A percentile compares a stretch with the other conserved stretches of the same genome.
Evolutionary conservation across 2,888 invertebrate species (phyloP).

Genomic region (Plemyria rubiginata): DNA sequence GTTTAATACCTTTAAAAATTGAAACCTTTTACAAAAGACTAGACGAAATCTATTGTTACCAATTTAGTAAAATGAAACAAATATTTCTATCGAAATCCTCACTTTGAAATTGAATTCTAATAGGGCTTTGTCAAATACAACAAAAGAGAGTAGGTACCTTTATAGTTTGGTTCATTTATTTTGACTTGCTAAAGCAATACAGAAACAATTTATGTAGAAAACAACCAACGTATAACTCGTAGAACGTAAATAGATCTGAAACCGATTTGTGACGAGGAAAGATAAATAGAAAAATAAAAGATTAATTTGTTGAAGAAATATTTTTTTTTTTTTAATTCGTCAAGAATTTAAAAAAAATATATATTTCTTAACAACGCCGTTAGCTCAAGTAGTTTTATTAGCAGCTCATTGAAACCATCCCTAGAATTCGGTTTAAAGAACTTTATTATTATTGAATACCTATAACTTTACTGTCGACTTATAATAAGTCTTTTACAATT

Average conservation of each 20-base stretch:
- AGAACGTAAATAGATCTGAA: slow-evolving; percentile 1
- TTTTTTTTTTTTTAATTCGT: too few species aligned
- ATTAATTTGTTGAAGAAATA: too few species aligned
- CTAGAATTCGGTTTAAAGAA: too few species aligned
- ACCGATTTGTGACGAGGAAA: neutral
- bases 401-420: too few species aligned
- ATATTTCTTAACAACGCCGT: too few species aligned
- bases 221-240: neutral
- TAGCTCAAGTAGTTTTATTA: too few species aligned
- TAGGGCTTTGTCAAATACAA: slow-evolving; percentile 8
- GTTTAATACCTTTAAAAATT: neutral
- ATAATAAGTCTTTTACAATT: too few species aligned
- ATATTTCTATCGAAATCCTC: slow-evolving; percentile 9
- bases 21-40: neutral
- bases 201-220: neutral
- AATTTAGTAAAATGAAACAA: neutral
- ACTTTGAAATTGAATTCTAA: slow-evolving; percentile 11
- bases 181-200: slow-evolving; percentile 9
- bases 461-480: too few species aligned
- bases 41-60: slow-evolving; percentile 7
- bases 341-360: too few species aligned
- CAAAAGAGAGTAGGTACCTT: slow-evolving; percentile 3
- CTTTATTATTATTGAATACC: too few species aligned
- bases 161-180: neutral
- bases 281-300: too few species aligned